Conservation (phyloP, 2,888 invertebrate genomes). For the Tetragonula carbonaria region DNA sequence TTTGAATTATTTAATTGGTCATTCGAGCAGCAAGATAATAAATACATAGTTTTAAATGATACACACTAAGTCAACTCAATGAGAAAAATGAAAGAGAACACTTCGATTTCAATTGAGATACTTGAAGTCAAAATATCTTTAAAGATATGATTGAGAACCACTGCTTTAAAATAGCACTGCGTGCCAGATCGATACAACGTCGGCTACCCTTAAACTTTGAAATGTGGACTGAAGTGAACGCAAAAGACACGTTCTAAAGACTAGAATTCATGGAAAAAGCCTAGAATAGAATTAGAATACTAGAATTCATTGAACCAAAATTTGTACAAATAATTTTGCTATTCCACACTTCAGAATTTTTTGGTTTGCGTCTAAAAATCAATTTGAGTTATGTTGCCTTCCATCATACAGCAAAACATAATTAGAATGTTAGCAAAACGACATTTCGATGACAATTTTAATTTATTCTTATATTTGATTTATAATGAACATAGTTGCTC, state of each 20-base stretch:
- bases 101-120: conserved; percentile 24
- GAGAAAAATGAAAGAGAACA: conserved; percentile 9
- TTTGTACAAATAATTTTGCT: not conserved
- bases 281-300: too few species aligned
- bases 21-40: not conserved
- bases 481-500: too few species aligned
- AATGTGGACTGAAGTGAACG: conserved; percentile 74
- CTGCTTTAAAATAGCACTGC: conserved; percentile 79
- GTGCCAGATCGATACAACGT: conserved; percentile 79
- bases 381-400: too few species aligned
- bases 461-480: too few species aligned
- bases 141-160: conserved; percentile 73
- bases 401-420: too few species aligned
- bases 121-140: conserved; percentile 46
- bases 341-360: not conserved
- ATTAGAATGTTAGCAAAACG: too few species aligned
- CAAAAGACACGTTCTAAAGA: conserved; percentile 51
- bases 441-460: too few species aligned
- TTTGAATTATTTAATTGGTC: not conserved
- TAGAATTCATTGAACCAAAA: not conserved
- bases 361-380: too few species aligned
- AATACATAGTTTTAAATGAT: conserved; percentile 24
- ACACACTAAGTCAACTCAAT: not conserved
- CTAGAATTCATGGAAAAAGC: not conserved
- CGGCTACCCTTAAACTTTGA: conserved; percentile 78